phyloP scores from a whole-genome alignment of 1,140 invertebrate species.

The Monochamus saltuarius region DNA sequence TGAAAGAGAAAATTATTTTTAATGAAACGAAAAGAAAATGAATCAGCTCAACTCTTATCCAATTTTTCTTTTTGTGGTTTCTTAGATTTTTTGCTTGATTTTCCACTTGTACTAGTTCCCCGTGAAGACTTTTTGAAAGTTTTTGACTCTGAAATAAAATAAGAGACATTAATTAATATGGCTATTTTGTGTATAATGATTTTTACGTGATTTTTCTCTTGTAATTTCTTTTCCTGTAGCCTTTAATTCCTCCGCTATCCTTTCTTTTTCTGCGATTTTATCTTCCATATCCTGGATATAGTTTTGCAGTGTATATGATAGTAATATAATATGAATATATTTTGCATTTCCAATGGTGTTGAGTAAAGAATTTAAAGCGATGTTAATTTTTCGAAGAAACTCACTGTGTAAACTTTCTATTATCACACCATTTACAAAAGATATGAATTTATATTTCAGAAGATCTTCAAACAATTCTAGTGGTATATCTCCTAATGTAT shows the following conservation, averaged over 20 bases:
- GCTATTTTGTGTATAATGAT: no score
- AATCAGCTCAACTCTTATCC: no score
- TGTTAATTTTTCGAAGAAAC: constrained; percentile 30
- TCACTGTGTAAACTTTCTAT: constrained; percentile 39
- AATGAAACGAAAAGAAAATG: no score
- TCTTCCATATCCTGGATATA: neutral
- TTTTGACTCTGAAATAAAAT: neutral
- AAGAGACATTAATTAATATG: no score
- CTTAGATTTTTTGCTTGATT: neutral
- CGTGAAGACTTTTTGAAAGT: neutral
- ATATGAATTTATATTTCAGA: constrained; percentile 29
- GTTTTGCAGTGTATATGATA: constrained; percentile 29
- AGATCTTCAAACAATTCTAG: constrained; percentile 33
- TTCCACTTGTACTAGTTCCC: neutral
- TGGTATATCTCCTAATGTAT: constrained; percentile 30
- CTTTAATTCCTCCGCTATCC: no score
- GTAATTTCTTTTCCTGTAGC: no score
- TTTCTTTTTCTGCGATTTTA: no score
- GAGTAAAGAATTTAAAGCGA: constrained; percentile 32
- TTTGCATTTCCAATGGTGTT: constrained; percentile 32
- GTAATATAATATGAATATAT: constrained; percentile 38
- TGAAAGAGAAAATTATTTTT: constrained; percentile 4
- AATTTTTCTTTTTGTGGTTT: neutral
- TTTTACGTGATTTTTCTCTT: no score
- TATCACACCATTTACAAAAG: constrained; percentile 29